Percentiles rank a stretch among this genome's conserved stretches.
Evolutionary conservation across 2,888 invertebrate genomes (phyloP).

Genomic region (Epinotia nisella): DNA sequence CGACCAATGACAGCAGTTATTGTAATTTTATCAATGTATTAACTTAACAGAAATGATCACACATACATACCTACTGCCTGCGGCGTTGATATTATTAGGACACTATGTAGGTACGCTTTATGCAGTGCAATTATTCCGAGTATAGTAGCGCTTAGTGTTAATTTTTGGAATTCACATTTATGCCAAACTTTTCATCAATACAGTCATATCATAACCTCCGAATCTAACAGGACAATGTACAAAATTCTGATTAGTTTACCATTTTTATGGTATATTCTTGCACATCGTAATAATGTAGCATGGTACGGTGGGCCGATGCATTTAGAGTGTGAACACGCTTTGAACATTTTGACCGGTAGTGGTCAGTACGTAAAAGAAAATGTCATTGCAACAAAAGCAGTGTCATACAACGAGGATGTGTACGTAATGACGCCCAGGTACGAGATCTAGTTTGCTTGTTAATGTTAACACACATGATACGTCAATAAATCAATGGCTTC

Average conservation of each 20-base stretch:
- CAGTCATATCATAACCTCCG: not conserved
- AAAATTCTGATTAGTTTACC: conserved; percentile 8
- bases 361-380: conserved; percentile 84
- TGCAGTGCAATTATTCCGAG: conserved; percentile 17
- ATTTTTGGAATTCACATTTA: conserved; percentile 18
- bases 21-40: no score
- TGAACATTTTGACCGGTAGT: conserved; percentile 78
- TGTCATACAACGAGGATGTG: conserved; percentile 82
- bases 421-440: conserved; percentile 86
- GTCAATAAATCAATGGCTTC: conserved; percentile 6
- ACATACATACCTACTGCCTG: not conserved
- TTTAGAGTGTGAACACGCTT: conserved; percentile 77
- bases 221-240: conserved; percentile 11
- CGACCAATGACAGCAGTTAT: no score
- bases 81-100: not conserved
- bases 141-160: conserved; percentile 15
- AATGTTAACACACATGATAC: not conserved
- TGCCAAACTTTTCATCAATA: conserved; percentile 8
- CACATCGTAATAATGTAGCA: conserved; percentile 65
- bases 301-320: conserved; percentile 77
- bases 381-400: conserved; percentile 85
- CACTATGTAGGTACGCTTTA: conserved; percentile 1
- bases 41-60: not conserved
- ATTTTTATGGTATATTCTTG: conserved; percentile 21
- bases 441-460: conserved; percentile 23